Conservation (phyloP, 2,113 vertebrate genomes). For the Calidris pygmaea region DNA sequence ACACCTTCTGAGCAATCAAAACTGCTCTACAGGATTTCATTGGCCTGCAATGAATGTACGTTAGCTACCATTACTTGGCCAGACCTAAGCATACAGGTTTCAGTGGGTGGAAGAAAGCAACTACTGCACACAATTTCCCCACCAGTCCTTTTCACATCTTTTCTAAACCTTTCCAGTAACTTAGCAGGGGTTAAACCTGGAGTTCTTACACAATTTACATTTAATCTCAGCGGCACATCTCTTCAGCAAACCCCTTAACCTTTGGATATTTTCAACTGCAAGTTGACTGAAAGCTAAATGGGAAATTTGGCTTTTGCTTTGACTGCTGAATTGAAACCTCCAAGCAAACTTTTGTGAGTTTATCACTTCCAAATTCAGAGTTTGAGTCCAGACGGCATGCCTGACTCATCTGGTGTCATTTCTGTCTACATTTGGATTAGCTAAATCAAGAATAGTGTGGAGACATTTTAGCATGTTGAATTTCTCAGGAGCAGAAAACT, state of each 20-base stretch:
- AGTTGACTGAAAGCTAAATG: neutral
- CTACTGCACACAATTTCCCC: neutral
- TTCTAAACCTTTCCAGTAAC: neutral
- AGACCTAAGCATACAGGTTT: neutral
- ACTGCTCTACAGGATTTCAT: neutral
- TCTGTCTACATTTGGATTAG: conserved; percentile 45
- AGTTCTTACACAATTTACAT: neutral
- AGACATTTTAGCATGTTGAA: neutral
- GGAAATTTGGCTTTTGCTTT: neutral
- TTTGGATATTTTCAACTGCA: neutral
- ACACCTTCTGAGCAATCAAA: neutral
- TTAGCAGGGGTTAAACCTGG: neutral
- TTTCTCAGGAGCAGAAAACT: neutral
- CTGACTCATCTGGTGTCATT: conserved; percentile 53
- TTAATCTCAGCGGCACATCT: neutral
- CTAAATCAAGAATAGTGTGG: conserved; percentile 28
- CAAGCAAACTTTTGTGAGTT: conserved; percentile 31
- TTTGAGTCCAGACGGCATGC: conserved; percentile 22
- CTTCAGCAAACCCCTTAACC: neutral
- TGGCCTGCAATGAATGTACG: neutral
- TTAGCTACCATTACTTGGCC: neutral
- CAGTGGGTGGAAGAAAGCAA: neutral
- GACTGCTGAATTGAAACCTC: conserved; percentile 12
- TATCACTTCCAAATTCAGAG: conserved; percentile 29
- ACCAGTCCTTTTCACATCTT: neutral